Conservation (phyloP, 2,113 vertebrate species). For the Numida meleagris region DNA sequence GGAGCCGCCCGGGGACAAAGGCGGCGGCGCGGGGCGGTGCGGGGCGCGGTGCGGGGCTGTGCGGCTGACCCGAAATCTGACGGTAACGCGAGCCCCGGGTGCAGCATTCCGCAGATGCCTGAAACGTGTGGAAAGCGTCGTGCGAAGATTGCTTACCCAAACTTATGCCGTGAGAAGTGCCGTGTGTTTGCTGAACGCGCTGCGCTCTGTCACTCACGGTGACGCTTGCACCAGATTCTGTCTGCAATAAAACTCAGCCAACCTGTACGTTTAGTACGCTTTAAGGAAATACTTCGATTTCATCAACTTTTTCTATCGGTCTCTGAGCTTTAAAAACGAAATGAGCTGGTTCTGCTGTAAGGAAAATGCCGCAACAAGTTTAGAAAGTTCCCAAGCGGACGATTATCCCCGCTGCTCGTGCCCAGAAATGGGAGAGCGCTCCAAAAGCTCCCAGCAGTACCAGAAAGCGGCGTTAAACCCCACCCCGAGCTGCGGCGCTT, state of each 20-base stretch:
- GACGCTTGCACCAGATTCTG: too few relatives aligned
- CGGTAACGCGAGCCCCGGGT: neutral
- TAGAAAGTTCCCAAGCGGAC: neutral
- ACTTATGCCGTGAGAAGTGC: neutral
- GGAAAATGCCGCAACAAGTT: constrained; percentile 7
- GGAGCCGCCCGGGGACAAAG: too few relatives aligned
- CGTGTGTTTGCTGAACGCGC: neutral
- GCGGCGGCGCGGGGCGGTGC: too few relatives aligned
- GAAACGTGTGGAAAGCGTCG: neutral
- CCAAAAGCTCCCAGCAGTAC: neutral
- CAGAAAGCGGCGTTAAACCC: neutral
- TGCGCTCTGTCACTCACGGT: neutral
- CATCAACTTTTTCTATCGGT: neutral
- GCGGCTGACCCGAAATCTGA: too few relatives aligned
- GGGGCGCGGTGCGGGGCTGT: too few relatives aligned
- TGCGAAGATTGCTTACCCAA: neutral
- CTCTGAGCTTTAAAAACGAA: neutral
- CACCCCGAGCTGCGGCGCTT: too few relatives aligned
- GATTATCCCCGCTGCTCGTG: neutral
- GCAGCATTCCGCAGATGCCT: neutral
- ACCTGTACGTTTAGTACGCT: neutral
- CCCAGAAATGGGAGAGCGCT: constrained; percentile 12
- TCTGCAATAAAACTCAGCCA: neutral
- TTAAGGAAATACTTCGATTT: neutral
- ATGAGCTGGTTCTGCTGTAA: neutral